Percentiles rank a stretch among this genome's conserved stretches.
These are phyloP conservation scores for Trichomycterus rosablanca DNA, from an alignment of 2,113 vertebrate genomes.

Conservation along the genomic window DNA sequence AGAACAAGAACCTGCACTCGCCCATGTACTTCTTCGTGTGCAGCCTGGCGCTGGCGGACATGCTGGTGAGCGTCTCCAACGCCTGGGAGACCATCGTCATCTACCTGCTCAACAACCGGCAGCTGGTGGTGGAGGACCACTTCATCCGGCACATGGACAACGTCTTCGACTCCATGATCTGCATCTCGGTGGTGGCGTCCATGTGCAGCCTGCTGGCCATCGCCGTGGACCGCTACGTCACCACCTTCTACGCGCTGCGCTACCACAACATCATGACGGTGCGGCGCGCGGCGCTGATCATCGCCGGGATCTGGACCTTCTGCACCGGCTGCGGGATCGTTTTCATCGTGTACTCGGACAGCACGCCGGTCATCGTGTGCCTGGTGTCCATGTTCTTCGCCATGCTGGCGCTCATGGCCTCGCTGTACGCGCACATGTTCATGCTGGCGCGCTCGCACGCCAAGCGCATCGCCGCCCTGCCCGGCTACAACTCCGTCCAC, in stretches of 20 bases:
- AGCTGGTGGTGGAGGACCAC: conserved; percentile 68
- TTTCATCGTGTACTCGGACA: conserved; percentile 82
- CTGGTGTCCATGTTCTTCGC: conserved; percentile 82
- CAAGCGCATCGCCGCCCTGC: conserved; percentile 54
- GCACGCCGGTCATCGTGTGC: conserved; percentile 79
- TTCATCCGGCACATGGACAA: conserved; percentile 81
- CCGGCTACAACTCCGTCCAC: conserved; percentile 69
- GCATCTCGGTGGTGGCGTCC: conserved; percentile 83
- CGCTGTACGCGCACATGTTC: conserved; percentile 84
- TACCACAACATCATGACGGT: conserved; percentile 86
- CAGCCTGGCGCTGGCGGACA: conserved; percentile 79
- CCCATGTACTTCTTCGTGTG: conserved; percentile 88
- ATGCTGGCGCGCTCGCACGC: conserved; percentile 68
- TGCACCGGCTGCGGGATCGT: conserved; percentile 79
- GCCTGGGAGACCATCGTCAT: conserved; percentile 83
- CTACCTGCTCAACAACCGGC: conserved; percentile 66
- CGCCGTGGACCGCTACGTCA: conserved; percentile 81
- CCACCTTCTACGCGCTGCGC: conserved; percentile 82
- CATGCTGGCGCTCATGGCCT: conserved; percentile 83
- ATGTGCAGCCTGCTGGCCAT: conserved; percentile 85
- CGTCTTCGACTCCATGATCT: conserved; percentile 83
- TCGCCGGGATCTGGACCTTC: conserved; percentile 73
- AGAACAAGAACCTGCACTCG: conserved; percentile 80
- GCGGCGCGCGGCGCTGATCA: conserved; percentile 66
- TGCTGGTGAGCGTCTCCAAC: conserved; percentile 82